A percentile compares a stretch with the other conserved stretches of the same genome.
phyloP scores from a whole-genome alignment of 35 echinoderm and acorn worm species.

The Ophiothrix spiculata region DNA sequence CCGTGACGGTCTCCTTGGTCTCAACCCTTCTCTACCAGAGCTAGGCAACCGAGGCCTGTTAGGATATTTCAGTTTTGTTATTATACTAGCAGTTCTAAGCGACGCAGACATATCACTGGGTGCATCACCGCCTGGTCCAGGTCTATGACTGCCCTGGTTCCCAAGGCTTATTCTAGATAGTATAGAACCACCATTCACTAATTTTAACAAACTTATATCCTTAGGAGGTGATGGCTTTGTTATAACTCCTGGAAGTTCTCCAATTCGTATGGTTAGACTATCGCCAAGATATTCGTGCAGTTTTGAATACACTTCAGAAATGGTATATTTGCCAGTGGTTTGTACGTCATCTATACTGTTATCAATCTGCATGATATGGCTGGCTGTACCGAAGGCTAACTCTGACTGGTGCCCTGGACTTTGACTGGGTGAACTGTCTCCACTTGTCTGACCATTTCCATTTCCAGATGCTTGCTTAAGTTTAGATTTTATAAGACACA shows the following conservation, averaged over 20 bases:
- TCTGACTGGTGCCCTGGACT: constrained; percentile 59
- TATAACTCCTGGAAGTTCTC: neutral
- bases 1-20: constrained; percentile 50
- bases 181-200: constrained; percentile 48
- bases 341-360: constrained; percentile 1
- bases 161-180: neutral
- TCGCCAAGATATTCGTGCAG: constrained; percentile 81
- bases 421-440: constrained; percentile 27
- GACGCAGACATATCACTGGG: neutral
- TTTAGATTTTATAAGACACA: constrained; percentile 55
- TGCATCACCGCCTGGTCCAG: neutral
- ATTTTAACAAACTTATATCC: constrained; percentile 39
- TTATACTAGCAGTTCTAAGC: constrained; percentile 6
- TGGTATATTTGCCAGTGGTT: constrained; percentile 20
- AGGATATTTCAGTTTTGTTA: constrained; percentile 49
- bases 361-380: constrained; percentile 41
- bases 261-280: constrained; percentile 58
- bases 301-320: constrained; percentile 57
- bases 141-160: neutral
- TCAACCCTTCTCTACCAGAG: constrained; percentile 55
- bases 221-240: constrained; percentile 20
- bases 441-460: constrained; percentile 19
- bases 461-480: neutral
- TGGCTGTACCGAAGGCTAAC: constrained; percentile 62
- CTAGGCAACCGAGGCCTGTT: constrained; percentile 43